A percentile compares a stretch with the other conserved stretches of the same genome.
Evolutionary conservation across 2,888 invertebrate genomes (phyloP).

Genomic region (Hemicrepidius hirtus): DNA sequence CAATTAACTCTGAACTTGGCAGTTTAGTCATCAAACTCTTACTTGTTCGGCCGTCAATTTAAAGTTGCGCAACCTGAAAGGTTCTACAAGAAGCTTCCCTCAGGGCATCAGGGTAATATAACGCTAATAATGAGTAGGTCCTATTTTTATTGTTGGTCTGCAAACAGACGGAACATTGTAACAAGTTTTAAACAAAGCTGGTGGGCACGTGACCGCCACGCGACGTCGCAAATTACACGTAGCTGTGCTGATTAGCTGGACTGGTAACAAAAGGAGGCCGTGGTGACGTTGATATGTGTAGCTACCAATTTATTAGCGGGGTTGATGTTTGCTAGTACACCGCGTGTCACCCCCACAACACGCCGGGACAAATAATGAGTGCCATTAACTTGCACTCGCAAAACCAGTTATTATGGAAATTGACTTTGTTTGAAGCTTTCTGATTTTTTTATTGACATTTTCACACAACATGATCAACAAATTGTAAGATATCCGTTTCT

Average conservation of each 20-base stretch:
- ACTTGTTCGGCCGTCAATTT: conserved; percentile 47
- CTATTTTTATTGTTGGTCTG: conserved; percentile 60
- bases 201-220: conserved; percentile 69
- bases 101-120: conserved; percentile 55
- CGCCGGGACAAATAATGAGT: conserved; percentile 65
- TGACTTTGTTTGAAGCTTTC: conserved; percentile 50
- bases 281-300: conserved; percentile 72
- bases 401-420: conserved; percentile 61
- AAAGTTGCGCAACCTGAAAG: conserved; percentile 41
- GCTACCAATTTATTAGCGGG: conserved; percentile 71
- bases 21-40: conserved; percentile 55
- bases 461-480: neutral
- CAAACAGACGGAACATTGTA: conserved; percentile 67
- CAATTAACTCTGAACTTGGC: conserved; percentile 66
- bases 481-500: too few relatives aligned
- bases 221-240: conserved; percentile 70
- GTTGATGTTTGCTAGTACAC: conserved; percentile 64
- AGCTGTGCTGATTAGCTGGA: conserved; percentile 68
- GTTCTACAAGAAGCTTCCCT: neutral
- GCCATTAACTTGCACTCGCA: conserved; percentile 66
- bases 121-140: conserved; percentile 57
- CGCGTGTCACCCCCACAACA: conserved; percentile 61
- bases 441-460: conserved; percentile 29
- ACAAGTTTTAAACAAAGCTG: conserved; percentile 69
- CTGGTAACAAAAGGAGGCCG: conserved; percentile 68